A percentile compares a stretch with the other conserved stretches of the same genome.
Evolutionary conservation across 2,888 invertebrate genomes (phyloP).

Genomic region (Noctua janthe): DNA sequence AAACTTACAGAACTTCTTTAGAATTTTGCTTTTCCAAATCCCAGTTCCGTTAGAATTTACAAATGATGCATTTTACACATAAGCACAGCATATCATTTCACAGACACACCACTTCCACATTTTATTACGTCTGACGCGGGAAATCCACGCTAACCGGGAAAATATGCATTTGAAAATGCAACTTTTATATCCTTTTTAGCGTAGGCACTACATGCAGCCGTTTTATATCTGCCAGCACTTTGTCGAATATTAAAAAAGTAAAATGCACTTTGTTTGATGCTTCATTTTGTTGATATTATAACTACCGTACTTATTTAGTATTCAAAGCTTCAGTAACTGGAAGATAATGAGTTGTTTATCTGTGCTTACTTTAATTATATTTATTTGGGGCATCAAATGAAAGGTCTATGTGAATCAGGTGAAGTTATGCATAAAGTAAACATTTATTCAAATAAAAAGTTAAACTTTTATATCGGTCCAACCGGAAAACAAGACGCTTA

Average conservation of each 20-base stretch:
- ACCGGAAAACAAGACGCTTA: slow-evolving; percentile 57
- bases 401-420: slow-evolving; percentile 33
- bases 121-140: slow-evolving; percentile 26
- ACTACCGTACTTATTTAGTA: not conserved
- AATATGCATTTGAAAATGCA: slow-evolving; percentile 37
- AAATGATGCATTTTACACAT: slow-evolving; percentile 8
- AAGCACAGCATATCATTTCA: not conserved
- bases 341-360: slow-evolving; percentile 30
- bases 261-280: not conserved
- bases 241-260: slow-evolving; percentile 44
- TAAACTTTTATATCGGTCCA: slow-evolving; percentile 19
- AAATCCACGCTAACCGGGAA: slow-evolving; percentile 18
- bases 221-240: slow-evolving; percentile 29
- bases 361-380: slow-evolving; percentile 28
- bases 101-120: slow-evolving; percentile 1
- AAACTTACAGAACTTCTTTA: not conserved
- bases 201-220: not conserved
- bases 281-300: slow-evolving; percentile 13
- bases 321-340: slow-evolving; percentile 1
- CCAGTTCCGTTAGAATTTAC: not conserved
- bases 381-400: slow-evolving; percentile 30
- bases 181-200: slow-evolving; percentile 10
- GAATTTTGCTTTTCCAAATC: slow-evolving; percentile 2
- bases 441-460: slow-evolving; percentile 16
- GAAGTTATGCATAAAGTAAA: slow-evolving; percentile 25